Base-by-base conservation (phyloP, 2,888 invertebrate species). In the Sinelater perroti region DNA sequence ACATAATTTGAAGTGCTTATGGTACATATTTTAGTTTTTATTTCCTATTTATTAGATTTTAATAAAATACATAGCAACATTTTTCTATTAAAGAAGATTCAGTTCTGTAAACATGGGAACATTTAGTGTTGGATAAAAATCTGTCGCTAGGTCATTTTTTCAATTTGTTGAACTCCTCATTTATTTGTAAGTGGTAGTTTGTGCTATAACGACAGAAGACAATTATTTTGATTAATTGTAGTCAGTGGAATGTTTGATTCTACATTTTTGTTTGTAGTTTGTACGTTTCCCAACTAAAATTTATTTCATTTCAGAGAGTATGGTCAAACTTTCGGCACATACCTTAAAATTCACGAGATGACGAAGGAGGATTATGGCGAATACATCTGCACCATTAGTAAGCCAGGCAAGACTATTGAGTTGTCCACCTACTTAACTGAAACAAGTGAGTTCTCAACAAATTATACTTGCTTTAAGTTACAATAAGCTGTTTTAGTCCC, bases 361-460 rank as follows among this genome's bases (percentile, higher is more conserved):
- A 77, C 81, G 31, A 76, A 80, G 17, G 84, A 84, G 62, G 88
- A 90, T 79, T 89, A 87, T 75, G 89, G 89, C 35, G 82, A 83
- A 47, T 91, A 90, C 73, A 82, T 83, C 62, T 91, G 90, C 76
- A 82, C 83, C 49, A 85, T 89, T 59, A 88, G 85, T 77, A 89
- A 83, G 76, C 85, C 85, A 62, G 83, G 83, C 65, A 80, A 80
- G 61, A 80, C 80, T 49, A 80, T 81, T 7, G 76, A 78, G 60
- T 79, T 78, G 68, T 77, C 76, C 65, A 83, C 86, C 66, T 79
- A 78, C 36, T 76, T 86, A 3, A 80, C 79, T 63, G 83, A 85
- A 70, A 81, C 76, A 76, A 76, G 86, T 86, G 70, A 79, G 79
- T 78, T 14, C 2, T 28, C 10, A 28, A 28, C 10, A 2, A 28